A percentile compares a stretch with the other conserved stretches of the same genome.
phyloP scores from a whole-genome alignment of 2,888 invertebrate genomes.

The Oegoconia quadripuncta region DNA sequence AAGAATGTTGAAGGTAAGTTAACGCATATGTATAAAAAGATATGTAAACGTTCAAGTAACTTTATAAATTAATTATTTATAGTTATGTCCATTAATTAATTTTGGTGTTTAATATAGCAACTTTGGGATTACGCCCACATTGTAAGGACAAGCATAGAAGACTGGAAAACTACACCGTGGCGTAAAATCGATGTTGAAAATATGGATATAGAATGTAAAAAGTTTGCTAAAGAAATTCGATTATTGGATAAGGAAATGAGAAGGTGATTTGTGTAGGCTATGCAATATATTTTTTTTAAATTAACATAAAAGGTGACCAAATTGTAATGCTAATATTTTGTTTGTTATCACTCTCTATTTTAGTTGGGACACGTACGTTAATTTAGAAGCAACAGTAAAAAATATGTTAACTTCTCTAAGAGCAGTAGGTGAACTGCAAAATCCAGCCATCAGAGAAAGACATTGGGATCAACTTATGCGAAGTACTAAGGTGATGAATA shows the following conservation, averaged over 20 bases:
- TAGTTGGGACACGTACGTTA: conserved; percentile 93
- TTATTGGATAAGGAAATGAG: conserved; percentile 97
- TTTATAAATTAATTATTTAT: no score
- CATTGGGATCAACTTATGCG: conserved; percentile 99
- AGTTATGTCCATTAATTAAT: neutral
- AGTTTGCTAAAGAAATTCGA: conserved; percentile 96
- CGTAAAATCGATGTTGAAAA: conserved; percentile 98
- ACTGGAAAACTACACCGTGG: conserved; percentile 99
- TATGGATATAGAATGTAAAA: conserved; percentile 99
- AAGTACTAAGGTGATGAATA: conserved; percentile 89
- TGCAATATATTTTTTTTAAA: no score
- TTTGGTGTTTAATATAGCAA: conserved; percentile 81
- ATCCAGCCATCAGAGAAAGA: conserved; percentile 95
- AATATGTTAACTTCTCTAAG: conserved; percentile 97
- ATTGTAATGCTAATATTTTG: neutral
- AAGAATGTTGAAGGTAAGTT: conserved; percentile 87
- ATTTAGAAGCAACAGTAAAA: conserved; percentile 94
- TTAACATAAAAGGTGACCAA: no score
- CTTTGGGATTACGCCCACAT: conserved; percentile 97
- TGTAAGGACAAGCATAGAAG: conserved; percentile 93
- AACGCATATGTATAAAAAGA: neutral
- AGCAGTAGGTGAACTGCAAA: conserved; percentile 97
- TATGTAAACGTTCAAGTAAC: no score
- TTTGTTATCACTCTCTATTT: conserved; percentile 15
- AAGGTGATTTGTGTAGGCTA: conserved; percentile 40